Evolutionary conservation across 2,797 vertebrate genomes (phyloP).

Genomic region (Macrochelys suwanniensis): DNA sequence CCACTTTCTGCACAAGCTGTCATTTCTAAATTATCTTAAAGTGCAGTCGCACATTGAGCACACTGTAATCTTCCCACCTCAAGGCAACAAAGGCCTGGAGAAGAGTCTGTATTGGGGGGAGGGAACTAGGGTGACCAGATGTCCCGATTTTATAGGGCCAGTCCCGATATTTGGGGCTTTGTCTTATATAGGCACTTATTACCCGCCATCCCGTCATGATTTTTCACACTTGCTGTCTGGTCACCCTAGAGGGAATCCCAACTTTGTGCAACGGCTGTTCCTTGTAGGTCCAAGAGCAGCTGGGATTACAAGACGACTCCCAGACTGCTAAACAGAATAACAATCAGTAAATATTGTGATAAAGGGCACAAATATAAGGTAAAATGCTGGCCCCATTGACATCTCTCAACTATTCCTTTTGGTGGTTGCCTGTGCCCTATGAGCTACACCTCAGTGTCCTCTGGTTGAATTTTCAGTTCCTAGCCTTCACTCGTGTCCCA

Average conservation of each 20-base stretch:
- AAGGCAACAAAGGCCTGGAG: background rate
- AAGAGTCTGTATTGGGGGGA: background rate
- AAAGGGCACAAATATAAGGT: background rate
- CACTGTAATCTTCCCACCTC: background rate
- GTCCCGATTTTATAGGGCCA: too few species aligned
- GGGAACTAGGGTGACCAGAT: too few species aligned
- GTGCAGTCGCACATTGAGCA: background rate
- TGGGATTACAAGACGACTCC: background rate
- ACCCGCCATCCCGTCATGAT: too few species aligned
- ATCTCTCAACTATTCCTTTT: background rate
- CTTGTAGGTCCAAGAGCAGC: background rate
- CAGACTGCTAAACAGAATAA: background rate
- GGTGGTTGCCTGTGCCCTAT: background rate
- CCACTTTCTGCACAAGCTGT: background rate
- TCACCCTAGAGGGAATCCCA: too few species aligned
- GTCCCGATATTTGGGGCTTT: too few species aligned
- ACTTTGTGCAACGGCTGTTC: background rate
- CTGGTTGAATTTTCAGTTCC: background rate
- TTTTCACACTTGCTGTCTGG: too few species aligned
- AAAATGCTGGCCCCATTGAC: background rate
- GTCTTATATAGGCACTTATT: too few species aligned
- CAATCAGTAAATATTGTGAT: background rate
- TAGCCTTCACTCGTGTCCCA: background rate
- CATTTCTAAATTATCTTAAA: background rate
- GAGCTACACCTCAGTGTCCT: background rate